Evolutionary conservation across 1,140 invertebrate species (phyloP), one percentile per base, ranked within the genome.

Genomic region (Watersipora subatra): DNA sequence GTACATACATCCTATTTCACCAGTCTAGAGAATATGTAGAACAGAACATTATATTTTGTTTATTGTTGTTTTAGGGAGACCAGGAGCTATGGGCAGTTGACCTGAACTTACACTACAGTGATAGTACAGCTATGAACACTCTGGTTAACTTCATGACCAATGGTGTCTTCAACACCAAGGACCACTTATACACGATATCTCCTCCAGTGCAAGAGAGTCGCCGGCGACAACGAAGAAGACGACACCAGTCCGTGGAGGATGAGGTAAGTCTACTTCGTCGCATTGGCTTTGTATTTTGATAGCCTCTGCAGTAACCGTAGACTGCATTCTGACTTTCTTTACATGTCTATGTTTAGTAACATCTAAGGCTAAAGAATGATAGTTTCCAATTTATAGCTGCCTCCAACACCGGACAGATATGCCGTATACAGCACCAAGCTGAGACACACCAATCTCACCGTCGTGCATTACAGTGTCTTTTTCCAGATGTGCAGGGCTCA

Each of bases 401-500:
- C 61, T 15, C 58, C 61, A n/a, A 68, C 59, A 20, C 56, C 67
- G n/a, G 71, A 69, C 46, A 70, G 78, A 20, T 81, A 70, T 69
- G 77, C 71, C 28, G 76, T 78, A 17, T 73, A 78, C 74, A 80
- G 76, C 67, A 76, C 76, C 20, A 67, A 73, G 12, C 66, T 81
- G 12, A 66, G 73, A 20, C 79, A 81, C 65, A 74, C 78, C 28
- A 80, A 80, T 68, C 69, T 81, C 57, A 75, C 78, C 12, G 74
- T 80, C 1, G 75, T 81, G 27, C 78, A 80, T 62, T 81, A 80
- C 67, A 78, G 78, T 66, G 78, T 80, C 17, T 81, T 80, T 70
- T 81, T 81, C 71, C 78, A 81, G 67, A 78, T 80, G 77, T 81
- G 79, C 66, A 69, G 79, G 55, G 79, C 79, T 25, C 76, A 80